These are phyloP conservation scores for Mobula birostris DNA, from an alignment of 2,113 vertebrate genomes.

Conservation along the genomic window DNA sequence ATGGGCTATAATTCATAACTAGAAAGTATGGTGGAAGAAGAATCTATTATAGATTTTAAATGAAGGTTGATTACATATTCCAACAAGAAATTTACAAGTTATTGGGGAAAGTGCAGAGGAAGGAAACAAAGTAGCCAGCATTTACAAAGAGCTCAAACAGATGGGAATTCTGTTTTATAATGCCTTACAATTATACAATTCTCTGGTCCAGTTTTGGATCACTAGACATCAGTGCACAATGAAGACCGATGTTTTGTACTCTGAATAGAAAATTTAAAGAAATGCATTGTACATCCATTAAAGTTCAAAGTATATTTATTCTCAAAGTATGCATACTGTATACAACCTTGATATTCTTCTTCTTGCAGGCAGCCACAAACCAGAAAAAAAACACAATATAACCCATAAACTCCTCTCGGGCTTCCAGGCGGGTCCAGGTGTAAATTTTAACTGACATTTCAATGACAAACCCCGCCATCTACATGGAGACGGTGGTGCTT, in stretches of 20 bases:
- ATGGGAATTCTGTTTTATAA: not conserved
- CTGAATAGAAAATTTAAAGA: not conserved
- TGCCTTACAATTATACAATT: not conserved
- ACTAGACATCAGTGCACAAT: not conserved
- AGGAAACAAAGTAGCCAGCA: not conserved
- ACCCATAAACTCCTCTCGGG: too few species aligned
- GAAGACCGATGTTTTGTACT: not conserved
- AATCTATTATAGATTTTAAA: not conserved
- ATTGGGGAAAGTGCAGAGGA: not conserved
- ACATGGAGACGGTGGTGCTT: too few species aligned
- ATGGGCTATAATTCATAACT: not conserved
- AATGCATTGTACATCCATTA: not conserved
- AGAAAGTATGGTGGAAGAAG: not conserved
- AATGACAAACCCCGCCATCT: too few species aligned
- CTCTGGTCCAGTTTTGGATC: not conserved
- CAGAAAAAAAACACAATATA: too few species aligned
- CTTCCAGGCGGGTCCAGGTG: too few species aligned
- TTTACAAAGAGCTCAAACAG: not conserved
- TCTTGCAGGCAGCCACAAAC: too few species aligned
- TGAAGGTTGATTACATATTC: not conserved
- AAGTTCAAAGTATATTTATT: too few species aligned
- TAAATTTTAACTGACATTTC: too few species aligned
- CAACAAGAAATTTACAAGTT: not conserved
- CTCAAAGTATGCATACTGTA: too few species aligned
- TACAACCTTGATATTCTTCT: too few species aligned